Conservation (phyloP, 1,140 invertebrate genomes). For the Araneus ventricosus region DNA sequence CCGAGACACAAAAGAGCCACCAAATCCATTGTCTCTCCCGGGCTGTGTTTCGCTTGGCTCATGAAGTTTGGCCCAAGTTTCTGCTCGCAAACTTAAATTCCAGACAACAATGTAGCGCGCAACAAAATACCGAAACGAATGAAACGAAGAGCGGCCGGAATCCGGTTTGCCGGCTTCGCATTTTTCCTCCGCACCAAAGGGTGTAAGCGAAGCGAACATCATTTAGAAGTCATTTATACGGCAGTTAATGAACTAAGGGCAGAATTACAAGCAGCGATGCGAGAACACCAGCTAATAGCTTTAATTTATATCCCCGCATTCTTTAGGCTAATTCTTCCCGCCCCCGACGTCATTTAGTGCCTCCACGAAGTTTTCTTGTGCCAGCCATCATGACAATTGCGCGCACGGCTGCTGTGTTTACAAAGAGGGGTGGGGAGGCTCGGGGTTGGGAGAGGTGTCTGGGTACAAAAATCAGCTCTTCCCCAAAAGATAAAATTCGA, state of each 20-base stretch:
- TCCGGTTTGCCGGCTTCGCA: conserved; percentile 46
- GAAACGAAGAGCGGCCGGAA: conserved; percentile 45
- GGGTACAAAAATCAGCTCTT: conserved; percentile 62
- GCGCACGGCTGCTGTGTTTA: conserved; percentile 47
- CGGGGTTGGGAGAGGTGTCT: neutral
- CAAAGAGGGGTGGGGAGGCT: conserved; percentile 4
- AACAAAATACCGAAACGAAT: conserved; percentile 42
- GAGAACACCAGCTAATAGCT: conserved; percentile 69
- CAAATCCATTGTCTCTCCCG: neutral
- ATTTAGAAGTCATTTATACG: conserved; percentile 74
- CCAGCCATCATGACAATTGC: conserved; percentile 54
- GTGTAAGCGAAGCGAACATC: conserved; percentile 46
- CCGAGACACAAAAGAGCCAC: neutral
- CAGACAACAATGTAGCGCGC: neutral
- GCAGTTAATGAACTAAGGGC: conserved; percentile 72
- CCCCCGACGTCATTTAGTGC: conserved; percentile 10
- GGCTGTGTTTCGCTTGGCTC: neutral
- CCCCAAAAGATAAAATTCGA: conserved; percentile 73
- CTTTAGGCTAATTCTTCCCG: conserved; percentile 34
- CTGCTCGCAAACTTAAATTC: neutral
- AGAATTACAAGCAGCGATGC: conserved; percentile 48
- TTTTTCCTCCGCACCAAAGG: neutral
- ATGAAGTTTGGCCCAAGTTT: neutral
- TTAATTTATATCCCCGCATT: conserved; percentile 74
- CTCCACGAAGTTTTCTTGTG: conserved; percentile 51